Evolutionary conservation across 2,113 vertebrate genomes (phyloP).

Genomic region (Epinephelus fuscoguttatus): DNA sequence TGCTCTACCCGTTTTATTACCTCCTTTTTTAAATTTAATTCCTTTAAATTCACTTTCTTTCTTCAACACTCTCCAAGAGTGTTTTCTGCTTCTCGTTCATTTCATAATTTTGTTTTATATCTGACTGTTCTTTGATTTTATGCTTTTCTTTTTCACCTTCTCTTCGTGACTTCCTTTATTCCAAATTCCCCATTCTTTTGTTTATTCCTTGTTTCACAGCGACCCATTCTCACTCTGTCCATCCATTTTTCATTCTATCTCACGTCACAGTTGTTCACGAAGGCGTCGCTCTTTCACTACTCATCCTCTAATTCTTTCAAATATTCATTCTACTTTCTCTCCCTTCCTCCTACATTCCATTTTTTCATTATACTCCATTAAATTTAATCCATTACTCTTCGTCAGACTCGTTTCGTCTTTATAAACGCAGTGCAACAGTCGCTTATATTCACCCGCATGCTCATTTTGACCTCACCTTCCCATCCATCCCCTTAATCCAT

Average conservation of each 20-base stretch:
- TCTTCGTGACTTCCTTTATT: not conserved
- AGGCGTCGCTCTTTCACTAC: not conserved
- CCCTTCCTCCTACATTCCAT: not conserved
- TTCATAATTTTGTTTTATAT: not conserved
- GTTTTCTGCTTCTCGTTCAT: not conserved
- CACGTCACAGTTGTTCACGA: no score
- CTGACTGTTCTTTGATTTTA: not conserved
- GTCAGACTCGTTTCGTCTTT: not conserved
- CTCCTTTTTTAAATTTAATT: constrained; percentile 28
- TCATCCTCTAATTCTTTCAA: no score
- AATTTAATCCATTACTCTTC: not conserved
- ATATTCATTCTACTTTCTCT: not conserved
- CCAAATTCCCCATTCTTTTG: not conserved
- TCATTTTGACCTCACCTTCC: constrained; percentile 6
- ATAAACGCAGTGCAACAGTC: not conserved
- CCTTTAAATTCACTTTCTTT: not conserved
- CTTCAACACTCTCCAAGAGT: not conserved
- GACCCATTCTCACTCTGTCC: not conserved
- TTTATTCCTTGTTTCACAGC: not conserved
- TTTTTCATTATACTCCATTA: not conserved
- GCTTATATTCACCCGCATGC: no score
- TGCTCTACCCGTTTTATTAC: not conserved
- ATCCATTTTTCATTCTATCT: not conserved
- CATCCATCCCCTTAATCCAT: not conserved
- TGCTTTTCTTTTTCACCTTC: not conserved